Evolutionary conservation across 2,113 vertebrate species (phyloP).

Genomic region (Oreochromis aureus): DNA sequence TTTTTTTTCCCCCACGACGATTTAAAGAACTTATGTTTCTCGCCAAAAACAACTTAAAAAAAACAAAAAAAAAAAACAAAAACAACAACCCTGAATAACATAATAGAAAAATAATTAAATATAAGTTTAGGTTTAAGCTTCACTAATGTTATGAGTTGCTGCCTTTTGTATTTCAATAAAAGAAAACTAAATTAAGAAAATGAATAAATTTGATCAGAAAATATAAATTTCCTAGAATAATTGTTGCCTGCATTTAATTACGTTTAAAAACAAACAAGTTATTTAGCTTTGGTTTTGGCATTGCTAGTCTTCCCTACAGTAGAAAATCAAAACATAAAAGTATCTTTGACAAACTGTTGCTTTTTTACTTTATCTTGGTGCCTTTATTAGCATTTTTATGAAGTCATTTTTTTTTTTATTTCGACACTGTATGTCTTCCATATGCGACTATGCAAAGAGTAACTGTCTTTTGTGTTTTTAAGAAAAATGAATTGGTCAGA

Average conservation of each 20-base stretch:
- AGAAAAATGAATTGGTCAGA: neutral
- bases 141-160: accelerated
- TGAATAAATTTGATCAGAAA: neutral
- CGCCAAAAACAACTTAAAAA: neutral
- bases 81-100: neutral
- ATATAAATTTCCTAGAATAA: accelerated
- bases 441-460: neutral
- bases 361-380: neutral
- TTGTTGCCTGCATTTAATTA: neutral
- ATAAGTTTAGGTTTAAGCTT: neutral
- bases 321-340: neutral
- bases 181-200: accelerated
- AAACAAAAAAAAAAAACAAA: accelerated
- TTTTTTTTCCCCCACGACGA: accelerated
- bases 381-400: neutral
- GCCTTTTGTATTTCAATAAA: neutral
- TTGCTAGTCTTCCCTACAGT: neutral
- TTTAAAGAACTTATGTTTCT: neutral
- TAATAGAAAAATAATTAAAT: neutral
- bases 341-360: neutral
- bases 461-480: neutral
- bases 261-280: accelerated
- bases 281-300: neutral
- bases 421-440: accelerated
- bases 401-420: accelerated